These are phyloP conservation scores for Drosophila albomicans DNA, from an alignment of 1,140 invertebrate species.

Conservation along the genomic window DNA sequence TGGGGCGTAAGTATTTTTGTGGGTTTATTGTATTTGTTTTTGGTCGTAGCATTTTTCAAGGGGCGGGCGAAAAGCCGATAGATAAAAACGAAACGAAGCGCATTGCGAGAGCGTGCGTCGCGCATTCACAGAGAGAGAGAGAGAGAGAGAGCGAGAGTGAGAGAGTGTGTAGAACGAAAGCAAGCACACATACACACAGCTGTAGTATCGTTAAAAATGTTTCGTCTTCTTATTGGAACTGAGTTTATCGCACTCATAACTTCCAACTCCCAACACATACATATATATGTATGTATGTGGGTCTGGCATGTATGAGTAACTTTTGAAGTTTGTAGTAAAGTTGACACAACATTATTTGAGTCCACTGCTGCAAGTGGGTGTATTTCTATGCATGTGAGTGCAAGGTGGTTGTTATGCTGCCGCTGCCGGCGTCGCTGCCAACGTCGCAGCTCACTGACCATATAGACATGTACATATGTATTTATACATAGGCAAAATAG, in stretches of 20 bases:
- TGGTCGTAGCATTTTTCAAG: constrained; percentile 29
- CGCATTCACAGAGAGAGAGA: constrained; percentile 32
- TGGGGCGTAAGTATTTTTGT: constrained; percentile 48
- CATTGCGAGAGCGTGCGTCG: constrained; percentile 38
- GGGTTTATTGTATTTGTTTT: constrained; percentile 43
- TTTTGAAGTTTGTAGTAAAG: constrained; percentile 14
- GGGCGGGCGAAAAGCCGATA: constrained; percentile 49
- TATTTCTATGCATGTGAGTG: background rate
- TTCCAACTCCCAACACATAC: constrained; percentile 8
- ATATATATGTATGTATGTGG: constrained; percentile 1
- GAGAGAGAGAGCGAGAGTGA: constrained; percentile 1
- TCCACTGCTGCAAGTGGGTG: constrained; percentile 12
- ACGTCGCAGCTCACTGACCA: constrained; percentile 16
- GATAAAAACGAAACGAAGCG: constrained; percentile 45
- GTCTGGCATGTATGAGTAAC: constrained; percentile 9
- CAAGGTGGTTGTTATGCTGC: constrained; percentile 45
- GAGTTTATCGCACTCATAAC: constrained; percentile 26
- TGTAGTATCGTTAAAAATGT: constrained; percentile 23
- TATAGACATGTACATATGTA: constrained; percentile 32
- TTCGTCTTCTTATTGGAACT: constrained; percentile 39
- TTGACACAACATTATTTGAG: constrained; percentile 9
- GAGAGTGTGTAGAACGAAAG: constrained; percentile 13
- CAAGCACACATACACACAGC: background rate
- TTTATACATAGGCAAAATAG: background rate
- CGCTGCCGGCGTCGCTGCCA: background rate